Evolutionary conservation across 2,113 vertebrate genomes (phyloP).

Genomic region (Corythoichthys intestinalis): DNA sequence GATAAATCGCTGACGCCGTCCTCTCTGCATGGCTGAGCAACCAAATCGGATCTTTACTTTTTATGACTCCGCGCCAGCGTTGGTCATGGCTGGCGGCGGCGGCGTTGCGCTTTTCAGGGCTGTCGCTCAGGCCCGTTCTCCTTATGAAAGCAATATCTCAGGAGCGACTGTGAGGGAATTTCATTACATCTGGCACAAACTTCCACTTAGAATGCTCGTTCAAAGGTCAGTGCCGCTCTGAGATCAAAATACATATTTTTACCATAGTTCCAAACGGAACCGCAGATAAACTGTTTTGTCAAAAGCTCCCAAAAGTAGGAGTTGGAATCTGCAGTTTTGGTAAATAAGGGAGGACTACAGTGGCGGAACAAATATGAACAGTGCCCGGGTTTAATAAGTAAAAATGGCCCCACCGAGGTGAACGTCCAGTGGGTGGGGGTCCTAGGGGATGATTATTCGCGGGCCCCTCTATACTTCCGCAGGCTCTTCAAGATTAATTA

Average conservation of each 20-base stretch:
- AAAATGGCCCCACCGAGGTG: too few species aligned
- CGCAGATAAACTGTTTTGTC: background rate
- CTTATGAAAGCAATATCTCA: slow-evolving; percentile 11
- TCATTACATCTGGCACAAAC: background rate
- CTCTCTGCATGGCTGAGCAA: slow-evolving; percentile 14
- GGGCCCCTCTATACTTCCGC: too few species aligned
- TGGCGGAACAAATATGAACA: too few species aligned
- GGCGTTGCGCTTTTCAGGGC: background rate
- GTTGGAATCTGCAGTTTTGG: background rate
- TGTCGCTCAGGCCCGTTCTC: background rate
- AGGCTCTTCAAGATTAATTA: too few species aligned
- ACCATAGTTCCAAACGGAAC: background rate
- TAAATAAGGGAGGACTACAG: too few species aligned
- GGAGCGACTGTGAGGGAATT: background rate
- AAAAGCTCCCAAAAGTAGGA: background rate
- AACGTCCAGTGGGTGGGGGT: too few species aligned
- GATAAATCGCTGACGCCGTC: slow-evolving; percentile 18
- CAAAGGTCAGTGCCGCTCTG: background rate
- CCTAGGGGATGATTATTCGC: too few species aligned
- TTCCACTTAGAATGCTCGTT: background rate
- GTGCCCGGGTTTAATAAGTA: too few species aligned
- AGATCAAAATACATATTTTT: background rate
- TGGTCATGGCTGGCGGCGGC: background rate
- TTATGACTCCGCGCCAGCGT: slow-evolving; percentile 1
- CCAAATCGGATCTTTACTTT: slow-evolving; percentile 9